phyloP scores from a whole-genome alignment of 2,888 invertebrate genomes.

The Parasteatoda lunata region DNA sequence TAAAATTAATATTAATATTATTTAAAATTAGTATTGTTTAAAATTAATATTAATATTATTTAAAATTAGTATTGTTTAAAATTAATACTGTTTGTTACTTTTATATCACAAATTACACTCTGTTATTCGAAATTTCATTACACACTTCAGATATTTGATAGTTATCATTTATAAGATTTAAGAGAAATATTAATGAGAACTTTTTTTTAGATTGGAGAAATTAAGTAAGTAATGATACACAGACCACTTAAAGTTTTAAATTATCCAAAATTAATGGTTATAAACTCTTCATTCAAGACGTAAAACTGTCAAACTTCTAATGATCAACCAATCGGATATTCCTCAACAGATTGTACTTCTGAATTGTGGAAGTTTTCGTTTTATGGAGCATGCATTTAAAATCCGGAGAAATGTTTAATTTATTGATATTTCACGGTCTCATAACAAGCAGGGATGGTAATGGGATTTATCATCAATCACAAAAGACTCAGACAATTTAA shows the following conservation, averaged over 20 bases:
- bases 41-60: no score
- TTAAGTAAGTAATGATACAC: not conserved
- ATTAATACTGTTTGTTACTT: not conserved
- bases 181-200: no score
- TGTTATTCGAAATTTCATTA: no score
- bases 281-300: not conserved
- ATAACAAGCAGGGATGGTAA: conserved; percentile 29
- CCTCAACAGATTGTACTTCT: conserved; percentile 11
- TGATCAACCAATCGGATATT: not conserved
- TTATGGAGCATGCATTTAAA: conserved; percentile 4
- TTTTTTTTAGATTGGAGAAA: not conserved
- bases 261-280: not conserved
- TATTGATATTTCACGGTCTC: conserved; percentile 45
- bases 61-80: no score
- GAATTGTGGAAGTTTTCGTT: not conserved
- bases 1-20: no score
- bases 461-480: conserved; percentile 57
- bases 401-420: conserved; percentile 22
- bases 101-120: no score
- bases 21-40: no score
- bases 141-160: no score
- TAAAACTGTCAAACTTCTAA: not conserved
- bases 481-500: conserved; percentile 54
- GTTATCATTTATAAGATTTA: no score
- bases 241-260: not conserved